Base-by-base conservation (phyloP, 2,113 vertebrate species). In the Hippoglossus stenolepis region DNA sequence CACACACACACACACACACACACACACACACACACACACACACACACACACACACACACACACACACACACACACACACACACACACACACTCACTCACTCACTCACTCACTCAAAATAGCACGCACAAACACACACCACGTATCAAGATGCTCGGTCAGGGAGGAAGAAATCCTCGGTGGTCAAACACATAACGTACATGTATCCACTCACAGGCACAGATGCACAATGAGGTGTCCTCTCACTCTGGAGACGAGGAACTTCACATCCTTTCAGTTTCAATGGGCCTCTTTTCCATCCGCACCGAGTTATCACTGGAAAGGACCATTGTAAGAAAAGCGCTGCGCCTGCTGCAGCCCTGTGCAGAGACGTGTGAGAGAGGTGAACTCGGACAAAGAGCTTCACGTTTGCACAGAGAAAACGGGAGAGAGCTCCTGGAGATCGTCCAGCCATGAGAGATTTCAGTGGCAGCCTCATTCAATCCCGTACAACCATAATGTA, bases 181-280 rank as follows among this genome's bases (percentile, higher is more conserved):
- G 72, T 74, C 54, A 60, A 64, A 73, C 56, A 61, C 54, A 72
- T 70, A 67, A 66, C 74, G 72, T 78, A 54, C 51, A 70, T 58
- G 31, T 49, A 60, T 71, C 40, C 63, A 62, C 21, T 7, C 31
- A 35, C 47, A 35, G 24, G 40, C 13, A n/a, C 14, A 79, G 2
- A 69, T 9, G 5, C 61, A 78, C 35, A 64, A 73, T 7, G 79
- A 51, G 74, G 74, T 77, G 49, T 81, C 74, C 60, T 73, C 73
- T 80, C 74, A 69, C 76, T 79, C 61, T 60, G 69, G 47, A 79
- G 62, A 82, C 72, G 74, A 85, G 75, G 69, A 77, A 54, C 13
- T 20, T 21, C 53, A 59, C 49, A 67, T 84, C 78, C 59, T 58
- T 79, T 86, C 51, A 40, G 7, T 78, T 75, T 79, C 57, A 80